Evolutionary conservation across 2,113 vertebrate species (phyloP).

Genomic region (Anoura caudifer): DNA sequence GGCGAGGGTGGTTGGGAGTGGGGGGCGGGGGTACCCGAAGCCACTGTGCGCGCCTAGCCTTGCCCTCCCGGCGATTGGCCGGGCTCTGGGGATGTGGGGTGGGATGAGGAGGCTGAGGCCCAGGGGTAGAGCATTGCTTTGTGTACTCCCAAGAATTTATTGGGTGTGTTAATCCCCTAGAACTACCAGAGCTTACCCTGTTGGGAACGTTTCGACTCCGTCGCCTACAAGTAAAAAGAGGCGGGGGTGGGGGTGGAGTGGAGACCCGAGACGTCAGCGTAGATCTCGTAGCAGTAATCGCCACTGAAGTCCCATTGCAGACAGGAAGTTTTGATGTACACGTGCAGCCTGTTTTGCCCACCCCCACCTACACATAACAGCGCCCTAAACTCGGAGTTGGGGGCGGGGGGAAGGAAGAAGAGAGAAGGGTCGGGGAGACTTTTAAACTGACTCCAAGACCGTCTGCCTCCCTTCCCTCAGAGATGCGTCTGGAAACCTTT

Average conservation of each 20-base stretch:
- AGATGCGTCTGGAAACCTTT: conserved; percentile 2
- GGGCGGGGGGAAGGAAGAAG: neutral
- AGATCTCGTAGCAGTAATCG: neutral
- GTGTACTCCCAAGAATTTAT: neutral
- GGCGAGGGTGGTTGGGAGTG: conserved; percentile 41
- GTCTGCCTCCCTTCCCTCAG: neutral
- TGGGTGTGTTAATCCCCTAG: neutral
- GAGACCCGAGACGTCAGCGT: neutral
- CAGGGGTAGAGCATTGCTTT: neutral
- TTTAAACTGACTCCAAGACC: neutral
- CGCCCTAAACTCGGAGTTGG: neutral
- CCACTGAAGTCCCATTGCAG: neutral
- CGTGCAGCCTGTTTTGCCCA: neutral
- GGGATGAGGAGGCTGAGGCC: neutral
- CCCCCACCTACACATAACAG: neutral
- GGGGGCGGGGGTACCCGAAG: conserved; percentile 63
- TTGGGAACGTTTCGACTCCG: neutral
- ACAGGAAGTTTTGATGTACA: conserved; percentile 52
- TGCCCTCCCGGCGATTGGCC: conserved; percentile 36
- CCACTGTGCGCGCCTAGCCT: conserved; percentile 26
- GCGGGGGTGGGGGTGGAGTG: neutral
- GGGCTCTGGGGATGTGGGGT: neutral
- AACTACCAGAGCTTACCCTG: neutral
- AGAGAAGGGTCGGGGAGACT: neutral
- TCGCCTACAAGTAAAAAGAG: neutral